Evolutionary conservation across 2,113 vertebrate species (phyloP).

Genomic region (Eurystomus gularis): DNA sequence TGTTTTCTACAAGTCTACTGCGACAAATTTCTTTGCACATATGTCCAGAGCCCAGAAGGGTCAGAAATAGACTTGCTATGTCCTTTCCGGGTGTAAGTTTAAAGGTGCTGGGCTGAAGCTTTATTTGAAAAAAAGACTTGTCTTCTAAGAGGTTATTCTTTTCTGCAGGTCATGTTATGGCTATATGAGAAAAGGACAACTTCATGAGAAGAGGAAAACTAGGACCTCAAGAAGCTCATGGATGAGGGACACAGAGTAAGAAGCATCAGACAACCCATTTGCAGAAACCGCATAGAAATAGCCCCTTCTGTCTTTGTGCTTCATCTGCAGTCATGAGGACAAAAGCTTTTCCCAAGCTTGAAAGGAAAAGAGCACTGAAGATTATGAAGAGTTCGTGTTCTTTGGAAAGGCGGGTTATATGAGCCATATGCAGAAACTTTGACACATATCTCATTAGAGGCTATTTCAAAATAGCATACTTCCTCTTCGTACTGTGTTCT

Average conservation of each 20-base stretch:
- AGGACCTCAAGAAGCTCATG: not conserved
- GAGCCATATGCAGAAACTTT: not conserved
- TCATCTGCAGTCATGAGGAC: not conserved
- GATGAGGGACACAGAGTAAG: not conserved
- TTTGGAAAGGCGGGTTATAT: not conserved
- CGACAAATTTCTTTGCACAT: not conserved
- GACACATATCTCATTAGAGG: not conserved
- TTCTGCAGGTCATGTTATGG: not conserved
- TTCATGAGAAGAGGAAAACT: not conserved
- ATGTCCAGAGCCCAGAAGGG: not conserved
- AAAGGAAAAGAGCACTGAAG: not conserved
- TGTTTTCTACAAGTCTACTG: not conserved
- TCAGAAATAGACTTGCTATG: not conserved
- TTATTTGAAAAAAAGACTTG: not conserved
- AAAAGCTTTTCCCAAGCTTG: not conserved
- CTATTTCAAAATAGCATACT: not conserved
- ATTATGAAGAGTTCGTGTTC: not conserved
- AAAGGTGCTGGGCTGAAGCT: not conserved
- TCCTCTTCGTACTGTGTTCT: not conserved
- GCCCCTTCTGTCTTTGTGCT: not conserved
- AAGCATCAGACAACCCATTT: not conserved
- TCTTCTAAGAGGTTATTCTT: not conserved
- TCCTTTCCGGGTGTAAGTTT: not conserved
- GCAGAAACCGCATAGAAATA: not conserved
- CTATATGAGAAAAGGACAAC: not conserved